These are phyloP conservation scores for Trachymyrmex cornetzi DNA, from an alignment of 1,140 invertebrate genomes.

Conservation along the genomic window DNA sequence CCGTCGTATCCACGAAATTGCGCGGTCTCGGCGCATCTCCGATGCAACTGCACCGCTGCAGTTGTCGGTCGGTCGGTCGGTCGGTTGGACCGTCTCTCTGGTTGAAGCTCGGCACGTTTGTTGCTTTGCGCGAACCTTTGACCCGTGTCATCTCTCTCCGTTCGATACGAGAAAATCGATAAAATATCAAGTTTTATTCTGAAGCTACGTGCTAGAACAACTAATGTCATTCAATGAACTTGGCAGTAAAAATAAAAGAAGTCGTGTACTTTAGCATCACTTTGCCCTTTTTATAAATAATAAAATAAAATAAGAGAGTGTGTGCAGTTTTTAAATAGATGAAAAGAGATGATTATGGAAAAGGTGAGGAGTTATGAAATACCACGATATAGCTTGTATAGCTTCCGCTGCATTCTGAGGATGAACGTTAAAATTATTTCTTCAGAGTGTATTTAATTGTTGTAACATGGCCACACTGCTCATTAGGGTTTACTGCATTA, in stretches of 20 bases:
- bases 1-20: constrained; percentile 59
- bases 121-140: constrained; percentile 4
- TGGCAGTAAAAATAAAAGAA: not conserved
- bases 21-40: constrained; percentile 60
- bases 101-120: constrained; percentile 5
- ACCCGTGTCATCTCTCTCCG: not conserved
- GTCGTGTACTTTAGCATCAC: not conserved
- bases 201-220: not conserved
- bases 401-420: no score
- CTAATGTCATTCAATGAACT: not conserved
- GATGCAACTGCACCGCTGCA: constrained; percentile 51
- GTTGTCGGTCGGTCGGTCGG: constrained; percentile 14
- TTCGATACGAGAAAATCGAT: constrained; percentile 7
- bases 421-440: no score
- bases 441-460: no score
- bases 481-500: no score
- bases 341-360: no score
- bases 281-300: not conserved
- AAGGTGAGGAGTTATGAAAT: no score
- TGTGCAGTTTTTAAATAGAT: no score
- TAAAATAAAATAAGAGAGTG: not conserved
- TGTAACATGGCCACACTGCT: no score
- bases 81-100: not conserved
- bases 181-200: not conserved
- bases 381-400: no score